These are phyloP conservation scores for Gonocerus acuteangulatus DNA, from an alignment of 2,888 invertebrate genomes.

Conservation along the genomic window DNA sequence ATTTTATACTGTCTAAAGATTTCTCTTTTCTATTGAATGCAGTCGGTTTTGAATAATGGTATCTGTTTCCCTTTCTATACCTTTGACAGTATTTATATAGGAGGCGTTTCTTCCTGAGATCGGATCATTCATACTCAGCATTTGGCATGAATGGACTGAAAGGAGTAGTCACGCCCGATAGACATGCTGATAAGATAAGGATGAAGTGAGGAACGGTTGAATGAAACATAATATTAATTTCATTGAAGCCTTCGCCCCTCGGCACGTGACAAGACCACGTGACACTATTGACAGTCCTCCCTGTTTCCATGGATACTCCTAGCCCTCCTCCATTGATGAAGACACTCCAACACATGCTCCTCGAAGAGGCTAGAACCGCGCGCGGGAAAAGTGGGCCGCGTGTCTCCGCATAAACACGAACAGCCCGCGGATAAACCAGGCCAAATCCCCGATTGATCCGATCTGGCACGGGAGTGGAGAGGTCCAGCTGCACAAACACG, in stretches of 20 bases:
- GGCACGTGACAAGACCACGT: background rate
- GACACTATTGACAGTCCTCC: constrained; percentile 2
- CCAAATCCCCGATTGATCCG: constrained; percentile 14
- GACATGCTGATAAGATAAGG: too few relatives aligned
- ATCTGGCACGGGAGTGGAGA: constrained; percentile 7
- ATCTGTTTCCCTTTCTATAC: too few relatives aligned
- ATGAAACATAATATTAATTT: constrained; percentile 1
- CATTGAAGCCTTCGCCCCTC: background rate
- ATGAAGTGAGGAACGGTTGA: background rate
- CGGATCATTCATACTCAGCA: too few relatives aligned
- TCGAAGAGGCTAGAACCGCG: too few relatives aligned
- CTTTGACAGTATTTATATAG: too few relatives aligned
- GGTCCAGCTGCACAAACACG: constrained; percentile 13
- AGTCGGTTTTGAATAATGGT: too few relatives aligned
- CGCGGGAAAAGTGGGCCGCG: background rate
- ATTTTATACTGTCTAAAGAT: too few relatives aligned
- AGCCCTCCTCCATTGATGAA: background rate
- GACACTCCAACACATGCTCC: too few relatives aligned
- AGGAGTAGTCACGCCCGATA: too few relatives aligned
- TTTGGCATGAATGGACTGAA: too few relatives aligned
- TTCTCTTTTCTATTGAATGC: too few relatives aligned
- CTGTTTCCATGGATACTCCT: background rate
- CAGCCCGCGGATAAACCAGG: background rate
- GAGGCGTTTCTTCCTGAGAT: too few relatives aligned
- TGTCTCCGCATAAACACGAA: background rate